phyloP scores from a whole-genome alignment of 2,113 vertebrate genomes.

The Haliaeetus leucogaster region DNA sequence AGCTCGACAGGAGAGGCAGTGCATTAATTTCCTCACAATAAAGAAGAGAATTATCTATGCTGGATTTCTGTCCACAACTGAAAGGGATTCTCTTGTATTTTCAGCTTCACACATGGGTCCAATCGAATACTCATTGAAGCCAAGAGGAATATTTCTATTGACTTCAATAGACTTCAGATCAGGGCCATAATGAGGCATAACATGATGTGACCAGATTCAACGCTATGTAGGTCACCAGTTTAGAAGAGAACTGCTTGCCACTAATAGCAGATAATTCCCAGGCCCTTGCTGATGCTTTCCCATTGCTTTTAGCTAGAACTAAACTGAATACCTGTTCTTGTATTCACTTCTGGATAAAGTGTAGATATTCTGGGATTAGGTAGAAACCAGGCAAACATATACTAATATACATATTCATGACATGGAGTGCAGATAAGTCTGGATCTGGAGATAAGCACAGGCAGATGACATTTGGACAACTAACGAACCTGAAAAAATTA shows the following conservation, averaged over 20 bases:
- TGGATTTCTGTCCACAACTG: background rate
- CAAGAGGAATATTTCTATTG: constrained; percentile 48
- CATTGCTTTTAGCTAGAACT: background rate
- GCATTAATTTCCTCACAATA: background rate
- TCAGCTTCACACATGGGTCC: background rate
- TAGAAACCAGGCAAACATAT: background rate
- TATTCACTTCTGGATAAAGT: background rate
- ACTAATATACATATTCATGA: background rate
- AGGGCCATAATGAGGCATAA: constrained; percentile 46
- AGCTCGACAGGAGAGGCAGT: background rate
- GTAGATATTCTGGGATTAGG: background rate
- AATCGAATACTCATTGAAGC: constrained; percentile 38
- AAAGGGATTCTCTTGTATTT: constrained; percentile 29
- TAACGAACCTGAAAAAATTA: background rate
- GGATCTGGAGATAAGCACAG: background rate
- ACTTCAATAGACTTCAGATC: constrained; percentile 48
- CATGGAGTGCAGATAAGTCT: background rate
- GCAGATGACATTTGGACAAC: background rate
- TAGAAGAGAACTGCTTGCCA: background rate
- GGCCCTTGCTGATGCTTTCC: background rate
- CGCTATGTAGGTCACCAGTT: background rate
- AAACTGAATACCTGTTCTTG: background rate
- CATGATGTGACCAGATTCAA: background rate
- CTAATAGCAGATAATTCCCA: background rate
- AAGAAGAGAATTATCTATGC: background rate